Evolutionary conservation across 2,888 invertebrate genomes (phyloP).

Genomic region (Scaptomyza cyrtandrae): DNA sequence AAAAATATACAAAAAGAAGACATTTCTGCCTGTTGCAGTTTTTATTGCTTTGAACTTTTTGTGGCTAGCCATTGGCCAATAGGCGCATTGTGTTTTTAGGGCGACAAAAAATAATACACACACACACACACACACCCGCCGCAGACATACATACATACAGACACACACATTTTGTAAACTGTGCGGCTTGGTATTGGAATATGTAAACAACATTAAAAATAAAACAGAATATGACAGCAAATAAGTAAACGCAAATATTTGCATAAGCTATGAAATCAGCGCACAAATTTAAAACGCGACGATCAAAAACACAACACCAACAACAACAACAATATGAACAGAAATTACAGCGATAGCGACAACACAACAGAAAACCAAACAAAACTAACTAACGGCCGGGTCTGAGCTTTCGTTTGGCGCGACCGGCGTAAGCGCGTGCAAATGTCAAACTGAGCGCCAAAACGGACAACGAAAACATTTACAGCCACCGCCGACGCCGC

Average conservation of each 20-base stretch:
- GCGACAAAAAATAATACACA: slow-evolving; percentile 28
- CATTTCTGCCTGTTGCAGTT: slow-evolving; percentile 41
- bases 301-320: slow-evolving; percentile 30
- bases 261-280: slow-evolving; percentile 70
- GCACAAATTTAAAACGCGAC: slow-evolving; percentile 47
- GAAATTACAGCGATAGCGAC: slow-evolving; percentile 18
- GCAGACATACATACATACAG: slow-evolving; percentile 4
- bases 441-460: slow-evolving; percentile 76
- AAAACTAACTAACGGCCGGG: slow-evolving; percentile 46
- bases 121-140: slow-evolving; percentile 18
- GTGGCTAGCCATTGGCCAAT: slow-evolving; percentile 33
- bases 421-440: slow-evolving; percentile 75
- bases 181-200: slow-evolving; percentile 1
- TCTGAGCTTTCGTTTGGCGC: slow-evolving; percentile 46
- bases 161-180: neutral
- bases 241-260: slow-evolving; percentile 48
- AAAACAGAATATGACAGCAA: slow-evolving; percentile 26
- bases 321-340: slow-evolving; percentile 12
- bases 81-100: slow-evolving; percentile 42
- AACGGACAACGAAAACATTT: slow-evolving; percentile 48
- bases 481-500: slow-evolving; percentile 14
- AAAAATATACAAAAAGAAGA: slow-evolving; percentile 15
- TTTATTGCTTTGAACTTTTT: slow-evolving; percentile 77
- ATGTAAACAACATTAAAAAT: slow-evolving; percentile 25
- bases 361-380: slow-evolving; percentile 6